Evolutionary conservation across 2,113 vertebrate species (phyloP).

Genomic region (Crotalus helleri): DNA sequence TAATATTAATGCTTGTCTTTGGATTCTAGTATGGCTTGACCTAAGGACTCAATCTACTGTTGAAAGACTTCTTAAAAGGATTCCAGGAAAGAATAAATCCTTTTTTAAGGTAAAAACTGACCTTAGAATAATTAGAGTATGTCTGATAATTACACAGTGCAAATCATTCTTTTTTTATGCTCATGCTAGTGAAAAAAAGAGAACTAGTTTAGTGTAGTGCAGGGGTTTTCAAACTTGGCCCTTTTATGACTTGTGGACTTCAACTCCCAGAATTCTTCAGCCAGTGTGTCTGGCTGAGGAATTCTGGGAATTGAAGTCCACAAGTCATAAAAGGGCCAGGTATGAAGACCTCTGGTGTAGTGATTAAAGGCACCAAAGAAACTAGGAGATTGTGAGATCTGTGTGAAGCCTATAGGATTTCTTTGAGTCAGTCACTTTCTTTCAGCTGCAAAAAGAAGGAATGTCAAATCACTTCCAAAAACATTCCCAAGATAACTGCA

Average conservation of each 20-base stretch:
- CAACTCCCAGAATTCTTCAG: too few relatives aligned
- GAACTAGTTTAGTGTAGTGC: neutral
- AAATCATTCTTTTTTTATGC: neutral
- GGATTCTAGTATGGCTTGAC: slow-evolving; percentile 90
- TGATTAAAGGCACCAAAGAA: neutral
- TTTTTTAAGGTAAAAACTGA: slow-evolving; percentile 85
- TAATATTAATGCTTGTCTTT: slow-evolving; percentile 43
- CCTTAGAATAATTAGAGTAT: neutral
- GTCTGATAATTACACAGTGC: neutral
- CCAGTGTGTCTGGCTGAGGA: too few relatives aligned
- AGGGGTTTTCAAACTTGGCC: too few relatives aligned
- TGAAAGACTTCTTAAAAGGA: slow-evolving; percentile 87
- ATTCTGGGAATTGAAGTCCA: too few relatives aligned
- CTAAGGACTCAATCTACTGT: slow-evolving; percentile 95
- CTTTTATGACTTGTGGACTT: too few relatives aligned
- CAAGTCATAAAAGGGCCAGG: too few relatives aligned
- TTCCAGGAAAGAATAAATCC: slow-evolving; percentile 87
- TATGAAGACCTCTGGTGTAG: too few relatives aligned
- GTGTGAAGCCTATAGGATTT: neutral
- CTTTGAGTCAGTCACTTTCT: neutral
- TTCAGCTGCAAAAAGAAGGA: neutral
- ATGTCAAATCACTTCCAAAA: neutral
- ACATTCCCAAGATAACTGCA: neutral
- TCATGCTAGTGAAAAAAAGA: neutral
- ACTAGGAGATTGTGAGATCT: neutral